Conservation (phyloP, 2,797 vertebrate species). For the Thalassophryne amazonica region DNA sequence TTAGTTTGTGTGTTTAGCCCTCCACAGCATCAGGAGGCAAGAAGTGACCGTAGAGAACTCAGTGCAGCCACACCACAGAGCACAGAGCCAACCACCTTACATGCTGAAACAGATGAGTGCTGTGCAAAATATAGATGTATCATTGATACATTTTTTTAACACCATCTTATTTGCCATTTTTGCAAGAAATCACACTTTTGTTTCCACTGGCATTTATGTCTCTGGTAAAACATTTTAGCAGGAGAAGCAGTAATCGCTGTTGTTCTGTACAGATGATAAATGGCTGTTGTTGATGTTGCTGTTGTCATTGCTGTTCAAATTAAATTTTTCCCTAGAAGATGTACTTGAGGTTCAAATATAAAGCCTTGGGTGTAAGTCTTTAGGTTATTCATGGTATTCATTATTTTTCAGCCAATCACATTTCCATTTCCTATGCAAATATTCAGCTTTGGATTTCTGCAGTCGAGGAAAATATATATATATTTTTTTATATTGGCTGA, state of each 20-base stretch:
- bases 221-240: no score
- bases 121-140: no score
- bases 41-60: no score
- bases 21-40: no score
- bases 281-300: conserved; percentile 4
- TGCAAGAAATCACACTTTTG: no score
- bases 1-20: no score
- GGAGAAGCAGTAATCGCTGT: neutral
- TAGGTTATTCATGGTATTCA: conserved; percentile 50
- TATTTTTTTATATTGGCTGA: conserved; percentile 35
- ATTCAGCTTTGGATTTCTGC: conserved; percentile 24
- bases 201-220: no score
- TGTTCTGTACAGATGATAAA: neutral
- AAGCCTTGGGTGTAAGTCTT: conserved; percentile 29
- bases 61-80: no score
- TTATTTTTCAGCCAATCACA: conserved; percentile 51
- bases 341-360: conserved; percentile 10
- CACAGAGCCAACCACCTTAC: no score
- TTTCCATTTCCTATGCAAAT: conserved; percentile 52
- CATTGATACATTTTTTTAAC: no score
- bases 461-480: conserved; percentile 24
- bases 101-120: no score
- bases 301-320: conserved; percentile 14
- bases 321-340: neutral
- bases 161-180: no score